Conservation (phyloP, 2,888 invertebrate species). For the Cyaniris semiargus region DNA sequence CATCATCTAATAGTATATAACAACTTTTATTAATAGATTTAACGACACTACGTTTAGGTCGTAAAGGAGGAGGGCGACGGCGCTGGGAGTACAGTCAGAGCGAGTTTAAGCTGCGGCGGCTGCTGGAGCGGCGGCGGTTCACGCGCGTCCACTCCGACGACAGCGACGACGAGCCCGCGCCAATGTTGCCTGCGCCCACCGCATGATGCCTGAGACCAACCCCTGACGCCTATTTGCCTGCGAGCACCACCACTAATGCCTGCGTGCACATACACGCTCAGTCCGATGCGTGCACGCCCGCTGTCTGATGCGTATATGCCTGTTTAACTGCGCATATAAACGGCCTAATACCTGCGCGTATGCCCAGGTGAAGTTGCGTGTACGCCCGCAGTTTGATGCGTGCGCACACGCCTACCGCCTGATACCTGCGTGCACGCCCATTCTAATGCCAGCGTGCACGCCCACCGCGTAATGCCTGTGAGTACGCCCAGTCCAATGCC, state of each 20-base stretch:
- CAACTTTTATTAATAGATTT: too few relatives aligned
- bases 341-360: not conserved
- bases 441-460: too few relatives aligned
- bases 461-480: not conserved
- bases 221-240: not conserved
- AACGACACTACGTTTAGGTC: slow-evolving; percentile 51
- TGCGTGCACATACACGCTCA: not conserved
- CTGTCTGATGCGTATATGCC: not conserved
- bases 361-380: not conserved
- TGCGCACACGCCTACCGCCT: not conserved
- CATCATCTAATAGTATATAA: too few relatives aligned
- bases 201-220: slow-evolving; percentile 37
- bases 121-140: slow-evolving; percentile 82
- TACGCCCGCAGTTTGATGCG: not conserved
- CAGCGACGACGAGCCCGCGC: slow-evolving; percentile 83
- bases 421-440: too few relatives aligned
- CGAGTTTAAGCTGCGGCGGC: slow-evolving; percentile 83
- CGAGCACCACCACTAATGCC: not conserved
- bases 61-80: slow-evolving; percentile 66
- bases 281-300: not conserved
- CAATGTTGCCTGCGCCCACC: slow-evolving; percentile 68
- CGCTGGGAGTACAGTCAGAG: slow-evolving; percentile 76
- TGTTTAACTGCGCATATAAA: not conserved
- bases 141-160: slow-evolving; percentile 84
- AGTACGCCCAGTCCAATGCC: not conserved